Base-by-base conservation (phyloP, 2,113 vertebrate species). In the Picathartes gymnocephalus region DNA sequence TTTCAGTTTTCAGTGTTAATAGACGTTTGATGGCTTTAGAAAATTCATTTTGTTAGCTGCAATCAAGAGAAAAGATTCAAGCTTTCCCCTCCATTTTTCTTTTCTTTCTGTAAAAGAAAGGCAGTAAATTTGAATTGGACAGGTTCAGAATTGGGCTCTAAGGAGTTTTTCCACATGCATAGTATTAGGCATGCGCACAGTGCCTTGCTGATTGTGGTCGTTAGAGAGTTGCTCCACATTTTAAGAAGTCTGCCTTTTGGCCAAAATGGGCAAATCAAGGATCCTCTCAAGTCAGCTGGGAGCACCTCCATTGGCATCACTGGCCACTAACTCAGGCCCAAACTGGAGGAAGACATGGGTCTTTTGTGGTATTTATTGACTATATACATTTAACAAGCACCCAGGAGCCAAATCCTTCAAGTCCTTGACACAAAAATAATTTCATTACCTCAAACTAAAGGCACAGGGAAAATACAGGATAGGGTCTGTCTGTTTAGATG, bases 121-220 rank as follows among this genome's bases (percentile, higher is more conserved):
- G 86, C 65, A 86, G 76, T 90, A 90, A 95, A 96, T 88, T 81
- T 78, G 80, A 90, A 74, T 64, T 40, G 81, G 80, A 88, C 69
- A 86, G 68, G 79, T 64, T 93, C 76, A 88, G 82, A 93, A 88
- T 2, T 60, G 37, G 77, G 73, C 83, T 94, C 85, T 40, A 48
- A 42, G 53, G 79, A 82, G 44, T 53, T 88, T 44, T 72, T 81
- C 51, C 61, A 69, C 44, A 39, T 13, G 56, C 60, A 74, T 3
- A 62, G 40, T 2, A 27, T 37, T 42, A 88, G 28, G 48, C 48
- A 69, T 20, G 60, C 4, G 7, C 54, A 62, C 68, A 70, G 35
- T 13, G 47, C 44, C 19, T 58, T 27, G 64, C 56, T 78, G 79
- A 51, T 78, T 21, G 42, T 31, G 5, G 17, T 30, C 64, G 39